Percentiles rank a stretch among this genome's conserved stretches.
phyloP scores from a whole-genome alignment of 2,888 invertebrate species.

The Nephrotoma appendiculata region DNA sequence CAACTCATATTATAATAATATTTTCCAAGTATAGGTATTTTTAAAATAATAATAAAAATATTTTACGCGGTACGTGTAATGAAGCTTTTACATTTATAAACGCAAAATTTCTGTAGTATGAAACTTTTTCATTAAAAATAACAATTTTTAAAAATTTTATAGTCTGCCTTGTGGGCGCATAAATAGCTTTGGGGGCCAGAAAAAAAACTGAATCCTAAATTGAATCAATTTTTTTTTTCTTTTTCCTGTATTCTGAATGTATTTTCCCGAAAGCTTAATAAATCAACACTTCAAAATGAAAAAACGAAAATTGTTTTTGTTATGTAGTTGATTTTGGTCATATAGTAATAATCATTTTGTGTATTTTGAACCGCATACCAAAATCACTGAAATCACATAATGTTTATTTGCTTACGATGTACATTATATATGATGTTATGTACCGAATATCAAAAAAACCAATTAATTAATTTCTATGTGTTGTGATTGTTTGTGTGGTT shows the following conservation, averaged over 20 bases:
- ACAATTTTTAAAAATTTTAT: background rate
- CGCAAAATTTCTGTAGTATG: too few relatives aligned
- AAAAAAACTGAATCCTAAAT: background rate
- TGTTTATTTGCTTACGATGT: background rate
- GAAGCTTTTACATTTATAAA: background rate
- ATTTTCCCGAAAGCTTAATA: background rate
- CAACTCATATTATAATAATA: background rate
- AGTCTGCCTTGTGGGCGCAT: background rate
- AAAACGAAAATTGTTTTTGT: background rate
- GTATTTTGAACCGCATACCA: background rate
- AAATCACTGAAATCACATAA: background rate
- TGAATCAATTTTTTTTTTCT: background rate
- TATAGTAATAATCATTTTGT: background rate
- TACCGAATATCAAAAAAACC: background rate
- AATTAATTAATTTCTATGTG: background rate
- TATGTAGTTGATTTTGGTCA: background rate
- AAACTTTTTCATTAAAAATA: background rate
- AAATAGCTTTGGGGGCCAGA: background rate
- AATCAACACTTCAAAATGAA: background rate
- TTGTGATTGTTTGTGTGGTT: background rate
- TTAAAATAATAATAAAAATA: background rate
- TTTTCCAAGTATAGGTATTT: background rate
- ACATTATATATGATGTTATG: background rate
- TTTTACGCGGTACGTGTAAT: background rate
- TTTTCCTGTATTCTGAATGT: background rate